Conservation (phyloP, 2,888 invertebrate species). For the Lobophora halterata region DNA sequence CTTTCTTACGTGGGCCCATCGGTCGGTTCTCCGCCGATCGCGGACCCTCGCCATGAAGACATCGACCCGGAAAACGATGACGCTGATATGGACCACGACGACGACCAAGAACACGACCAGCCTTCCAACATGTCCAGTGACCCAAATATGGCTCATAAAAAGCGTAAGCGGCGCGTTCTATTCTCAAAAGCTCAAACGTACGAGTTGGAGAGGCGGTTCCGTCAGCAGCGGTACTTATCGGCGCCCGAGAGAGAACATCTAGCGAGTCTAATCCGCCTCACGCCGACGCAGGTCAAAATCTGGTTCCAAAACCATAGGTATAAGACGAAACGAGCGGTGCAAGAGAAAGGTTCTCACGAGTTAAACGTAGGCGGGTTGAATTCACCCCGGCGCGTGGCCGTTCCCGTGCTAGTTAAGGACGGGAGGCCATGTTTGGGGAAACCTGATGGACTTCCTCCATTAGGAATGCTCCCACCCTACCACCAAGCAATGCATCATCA, state of each 20-base stretch:
- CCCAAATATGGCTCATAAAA: constrained; percentile 85
- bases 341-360: constrained; percentile 92
- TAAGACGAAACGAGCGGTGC: constrained; percentile 98
- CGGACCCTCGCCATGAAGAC: constrained; percentile 58
- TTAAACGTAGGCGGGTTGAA: constrained; percentile 84
- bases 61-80: constrained; percentile 69
- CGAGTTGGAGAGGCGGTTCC: constrained; percentile 95
- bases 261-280: constrained; percentile 95
- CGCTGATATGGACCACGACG: constrained; percentile 81
- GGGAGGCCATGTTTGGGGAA: constrained; percentile 92
- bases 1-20: constrained; percentile 79
- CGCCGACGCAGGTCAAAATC: constrained; percentile 98
- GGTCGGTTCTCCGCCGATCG: constrained; percentile 59
- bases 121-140: constrained; percentile 56
- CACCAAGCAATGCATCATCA: constrained; percentile 72
- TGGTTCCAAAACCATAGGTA: constrained; percentile 99
- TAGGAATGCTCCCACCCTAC: constrained; percentile 76
- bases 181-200: constrained; percentile 99
- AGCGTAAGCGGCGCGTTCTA: constrained; percentile 96
- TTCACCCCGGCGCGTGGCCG: constrained; percentile 95
- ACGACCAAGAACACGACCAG: constrained; percentile 78
- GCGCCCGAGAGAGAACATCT: constrained; percentile 98
- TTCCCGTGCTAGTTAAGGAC: constrained; percentile 96
- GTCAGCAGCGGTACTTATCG: constrained; percentile 97
- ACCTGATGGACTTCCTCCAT: constrained; percentile 74